Evolutionary conservation across 2,797 vertebrate species (phyloP), one percentile per base, ranked within the genome.

Genomic region (Pseudochaenichthys georgianus): DNA sequence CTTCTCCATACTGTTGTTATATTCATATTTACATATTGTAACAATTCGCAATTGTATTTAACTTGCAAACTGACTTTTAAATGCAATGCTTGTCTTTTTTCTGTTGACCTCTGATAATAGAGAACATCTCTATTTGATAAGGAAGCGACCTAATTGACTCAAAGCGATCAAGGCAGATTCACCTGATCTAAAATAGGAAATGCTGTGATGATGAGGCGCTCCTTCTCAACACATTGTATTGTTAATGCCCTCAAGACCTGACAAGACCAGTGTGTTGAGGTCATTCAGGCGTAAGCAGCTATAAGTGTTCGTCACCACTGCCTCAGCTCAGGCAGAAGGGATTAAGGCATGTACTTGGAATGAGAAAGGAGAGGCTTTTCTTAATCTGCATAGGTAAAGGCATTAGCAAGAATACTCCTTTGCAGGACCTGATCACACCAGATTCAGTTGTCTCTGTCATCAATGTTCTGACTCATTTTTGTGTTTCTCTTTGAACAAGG

Each of bases 331-430:
- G 87, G 78, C 77, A 77, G 78, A 87, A 73, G 81, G 91, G 95
- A 95, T 96, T 96, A 95, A 88, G 84, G 83, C 88, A 68, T 86
- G 87, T 90, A 88, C 93, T 90, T 90, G 84, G 89, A 88, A 90
- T 87, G 86, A 87, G 91, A 88, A 82, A 81, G 67, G 50, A 57
- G 87, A 92, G 87, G 90, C 92, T 94, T 94, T 92, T 92, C 89
- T 92, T 91, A 93, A 93, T 87, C 88, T 89, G 85, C 82, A 81
- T 77, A 83, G 88, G 77, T 88, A 91, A 88, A 88, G 89, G 84
- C 83, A 81, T 74, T 82, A 86, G 77, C 87, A 91, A 85, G 86
- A 55, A 59, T 77, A 28, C 73, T 58, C 66, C 5, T 75, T 58
- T 82, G 57, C 64, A 23, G 70, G 59, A 73, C 23, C 63, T 38